A percentile compares a stretch with the other conserved stretches of the same genome.
Conservation (phyloP, 2,797 vertebrate genomes). For the Sylvilagus floridanus region DNA sequence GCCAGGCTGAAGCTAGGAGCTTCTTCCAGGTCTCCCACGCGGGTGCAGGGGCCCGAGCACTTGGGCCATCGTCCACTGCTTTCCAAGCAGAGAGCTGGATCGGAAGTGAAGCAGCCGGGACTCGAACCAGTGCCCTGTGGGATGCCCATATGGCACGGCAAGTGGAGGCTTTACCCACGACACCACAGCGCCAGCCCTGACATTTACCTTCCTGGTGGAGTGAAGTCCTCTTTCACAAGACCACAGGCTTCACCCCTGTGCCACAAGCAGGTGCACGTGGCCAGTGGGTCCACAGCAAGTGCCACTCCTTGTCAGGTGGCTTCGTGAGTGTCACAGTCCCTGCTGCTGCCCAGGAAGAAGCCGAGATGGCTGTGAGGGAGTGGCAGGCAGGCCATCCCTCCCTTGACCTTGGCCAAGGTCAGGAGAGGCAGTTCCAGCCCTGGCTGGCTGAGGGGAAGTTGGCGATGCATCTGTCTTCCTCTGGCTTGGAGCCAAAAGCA, state of each 20-base stretch:
- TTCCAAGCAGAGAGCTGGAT: no score
- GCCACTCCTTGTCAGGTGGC: accelerated
- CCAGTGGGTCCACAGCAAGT: accelerated
- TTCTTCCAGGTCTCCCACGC: no score
- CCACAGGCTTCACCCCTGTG: not conserved
- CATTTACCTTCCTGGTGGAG: not conserved
- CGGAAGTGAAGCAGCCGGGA: no score
- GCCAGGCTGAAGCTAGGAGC: no score
- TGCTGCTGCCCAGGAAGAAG: not conserved
- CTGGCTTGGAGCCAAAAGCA: not conserved
- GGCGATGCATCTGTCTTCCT: not conserved
- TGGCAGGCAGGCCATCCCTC: not conserved
- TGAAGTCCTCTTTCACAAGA: not conserved
- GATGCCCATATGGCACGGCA: no score
- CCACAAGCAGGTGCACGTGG: not conserved
- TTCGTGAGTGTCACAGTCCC: not conserved
- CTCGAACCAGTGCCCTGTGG: no score
- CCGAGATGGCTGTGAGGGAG: not conserved
- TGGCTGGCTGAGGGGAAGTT: not conserved
- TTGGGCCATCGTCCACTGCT: no score
- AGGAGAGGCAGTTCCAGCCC: not conserved
- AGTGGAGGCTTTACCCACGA: no score
- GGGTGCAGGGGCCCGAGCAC: no score
- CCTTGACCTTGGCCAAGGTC: not conserved
- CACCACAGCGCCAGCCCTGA: no score